Conservation (phyloP, 2,797 vertebrate genomes). For the Setipinna tenuifilis region DNA sequence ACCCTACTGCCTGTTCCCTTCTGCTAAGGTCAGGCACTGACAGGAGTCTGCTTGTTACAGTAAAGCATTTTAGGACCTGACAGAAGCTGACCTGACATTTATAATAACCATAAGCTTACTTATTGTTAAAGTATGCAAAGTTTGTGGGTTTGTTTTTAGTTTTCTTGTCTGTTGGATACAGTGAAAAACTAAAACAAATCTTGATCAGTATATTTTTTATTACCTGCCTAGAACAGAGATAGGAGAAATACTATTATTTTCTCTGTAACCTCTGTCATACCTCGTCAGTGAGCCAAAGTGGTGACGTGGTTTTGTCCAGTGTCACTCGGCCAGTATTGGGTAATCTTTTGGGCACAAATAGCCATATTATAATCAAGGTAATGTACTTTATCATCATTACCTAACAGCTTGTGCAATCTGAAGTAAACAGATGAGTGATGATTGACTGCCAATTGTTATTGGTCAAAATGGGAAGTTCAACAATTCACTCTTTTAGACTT, state of each 20-base stretch:
- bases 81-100: neutral
- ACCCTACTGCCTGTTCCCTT: neutral
- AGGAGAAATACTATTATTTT: neutral
- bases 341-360: no score
- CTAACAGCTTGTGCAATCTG: no score
- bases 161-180: neutral
- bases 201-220: neutral
- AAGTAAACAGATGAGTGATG: no score
- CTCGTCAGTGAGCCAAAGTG: no score
- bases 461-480: no score
- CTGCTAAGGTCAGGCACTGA: neutral
- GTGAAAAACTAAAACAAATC: neutral
- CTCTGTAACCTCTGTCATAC: no score
- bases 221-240: neutral
- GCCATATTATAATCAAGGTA: no score
- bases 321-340: no score
- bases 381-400: no score
- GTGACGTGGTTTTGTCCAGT: no score
- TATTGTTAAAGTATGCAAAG: neutral
- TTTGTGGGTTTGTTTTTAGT: neutral
- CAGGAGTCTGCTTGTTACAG: neutral
- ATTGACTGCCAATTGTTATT: no score
- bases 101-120: neutral
- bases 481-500: no score
- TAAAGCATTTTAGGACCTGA: neutral